Evolutionary conservation across 2,113 vertebrate genomes (phyloP).

Genomic region (Nettapus auritus): DNA sequence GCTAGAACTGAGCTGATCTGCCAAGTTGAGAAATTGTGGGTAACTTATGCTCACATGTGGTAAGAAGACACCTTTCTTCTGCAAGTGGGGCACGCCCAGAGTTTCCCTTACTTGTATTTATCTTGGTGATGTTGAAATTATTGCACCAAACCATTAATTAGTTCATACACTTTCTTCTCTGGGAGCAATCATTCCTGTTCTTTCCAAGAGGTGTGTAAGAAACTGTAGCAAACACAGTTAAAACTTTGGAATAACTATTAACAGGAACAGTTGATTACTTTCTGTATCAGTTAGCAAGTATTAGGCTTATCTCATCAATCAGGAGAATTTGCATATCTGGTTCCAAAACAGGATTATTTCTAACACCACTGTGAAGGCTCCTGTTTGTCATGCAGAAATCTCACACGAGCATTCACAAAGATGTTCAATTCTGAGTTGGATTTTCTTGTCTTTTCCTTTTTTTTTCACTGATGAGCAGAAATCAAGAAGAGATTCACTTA

Average conservation of each 20-base stretch:
- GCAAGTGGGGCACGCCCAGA: neutral
- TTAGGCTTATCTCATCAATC: neutral
- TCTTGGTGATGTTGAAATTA: neutral
- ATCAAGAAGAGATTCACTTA: neutral
- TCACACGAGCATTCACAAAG: neutral
- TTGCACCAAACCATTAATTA: neutral
- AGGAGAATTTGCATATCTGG: neutral
- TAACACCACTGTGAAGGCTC: neutral
- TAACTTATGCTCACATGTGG: neutral
- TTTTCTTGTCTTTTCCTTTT: neutral
- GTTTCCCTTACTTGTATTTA: slow-evolving; percentile 15
- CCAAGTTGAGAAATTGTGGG: neutral
- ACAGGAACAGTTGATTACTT: neutral
- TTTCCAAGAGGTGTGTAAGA: neutral
- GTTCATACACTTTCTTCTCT: neutral
- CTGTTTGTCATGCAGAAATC: neutral
- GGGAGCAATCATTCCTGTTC: neutral
- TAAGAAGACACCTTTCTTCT: neutral
- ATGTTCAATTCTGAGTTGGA: neutral
- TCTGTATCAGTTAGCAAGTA: neutral
- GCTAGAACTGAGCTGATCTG: neutral
- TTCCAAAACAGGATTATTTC: neutral
- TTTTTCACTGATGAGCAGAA: slow-evolving; percentile 1
- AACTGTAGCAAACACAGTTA: neutral
- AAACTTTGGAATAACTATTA: neutral